phyloP scores from a whole-genome alignment of 2,797 vertebrate species.

The Myoxocephalus aenaeus region DNA sequence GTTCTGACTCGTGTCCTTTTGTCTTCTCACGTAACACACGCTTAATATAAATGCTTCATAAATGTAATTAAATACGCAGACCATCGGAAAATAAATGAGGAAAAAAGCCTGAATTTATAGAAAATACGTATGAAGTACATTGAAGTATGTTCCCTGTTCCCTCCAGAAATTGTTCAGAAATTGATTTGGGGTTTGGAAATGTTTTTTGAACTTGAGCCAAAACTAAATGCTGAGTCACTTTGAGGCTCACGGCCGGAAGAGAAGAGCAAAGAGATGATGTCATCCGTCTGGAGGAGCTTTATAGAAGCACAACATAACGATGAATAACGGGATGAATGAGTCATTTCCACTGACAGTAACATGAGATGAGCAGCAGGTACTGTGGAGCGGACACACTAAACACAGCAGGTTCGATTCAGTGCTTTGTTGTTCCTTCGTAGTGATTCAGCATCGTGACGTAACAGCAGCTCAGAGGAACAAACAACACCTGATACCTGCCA shows the following conservation, averaged over 20 bases:
- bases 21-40: not conserved
- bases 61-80: not conserved
- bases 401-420: no score
- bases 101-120: not conserved
- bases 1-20: constrained; percentile 19
- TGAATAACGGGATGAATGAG: no score
- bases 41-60: not conserved
- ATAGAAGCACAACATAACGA: no score
- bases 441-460: no score
- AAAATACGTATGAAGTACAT: no score
- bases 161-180: constrained; percentile 20
- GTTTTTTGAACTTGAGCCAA: constrained; percentile 76
- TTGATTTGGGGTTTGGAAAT: constrained; percentile 53
- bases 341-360: no score
- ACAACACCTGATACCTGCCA: constrained; percentile 50
- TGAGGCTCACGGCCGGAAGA: constrained; percentile 56
- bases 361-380: no score
- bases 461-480: no score
- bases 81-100: not conserved
- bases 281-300: constrained; percentile 34
- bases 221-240: constrained; percentile 80
- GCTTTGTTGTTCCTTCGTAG: no score
- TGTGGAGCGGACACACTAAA: no score
- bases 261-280: constrained; percentile 42
- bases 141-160: not conserved